Conservation (phyloP, 2,888 invertebrate genomes). For the Margaritifera margaritifera region DNA sequence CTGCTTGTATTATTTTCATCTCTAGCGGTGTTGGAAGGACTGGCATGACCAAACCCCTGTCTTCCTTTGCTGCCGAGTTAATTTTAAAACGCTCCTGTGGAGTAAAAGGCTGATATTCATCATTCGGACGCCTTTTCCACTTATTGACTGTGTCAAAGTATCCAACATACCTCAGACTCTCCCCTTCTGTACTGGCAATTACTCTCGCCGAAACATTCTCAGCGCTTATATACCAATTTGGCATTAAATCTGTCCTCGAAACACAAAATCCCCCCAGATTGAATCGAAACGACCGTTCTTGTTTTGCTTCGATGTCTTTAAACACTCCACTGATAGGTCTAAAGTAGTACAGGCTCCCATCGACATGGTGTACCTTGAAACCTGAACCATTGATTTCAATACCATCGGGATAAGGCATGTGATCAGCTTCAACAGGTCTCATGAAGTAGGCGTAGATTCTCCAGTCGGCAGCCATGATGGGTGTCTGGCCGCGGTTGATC, state of each 20-base stretch:
- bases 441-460: slow-evolving; percentile 34
- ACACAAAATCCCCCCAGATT: slow-evolving; percentile 35
- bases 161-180: slow-evolving; percentile 38
- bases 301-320: slow-evolving; percentile 25
- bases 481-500: slow-evolving; percentile 40
- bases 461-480: slow-evolving; percentile 44
- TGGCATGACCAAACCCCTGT: slow-evolving; percentile 2
- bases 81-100: slow-evolving; percentile 25
- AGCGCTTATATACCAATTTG: slow-evolving; percentile 53
- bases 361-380: slow-evolving; percentile 34
- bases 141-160: slow-evolving; percentile 39
- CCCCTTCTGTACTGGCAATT: slow-evolving; percentile 44
- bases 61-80: neutral
- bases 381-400: slow-evolving; percentile 25
- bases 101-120: slow-evolving; percentile 13
- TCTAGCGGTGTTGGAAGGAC: slow-evolving; percentile 31
- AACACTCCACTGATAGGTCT: slow-evolving; percentile 25
- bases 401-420: slow-evolving; percentile 29
- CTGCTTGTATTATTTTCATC: slow-evolving; percentile 7
- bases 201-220: slow-evolving; percentile 34
- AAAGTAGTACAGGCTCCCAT: slow-evolving; percentile 46
- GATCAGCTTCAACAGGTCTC: slow-evolving; percentile 12
- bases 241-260: slow-evolving; percentile 46
- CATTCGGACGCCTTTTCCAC: slow-evolving; percentile 40
- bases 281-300: slow-evolving; percentile 24